These are phyloP conservation scores for Drosophila sucinea DNA, from an alignment of 1,140 invertebrate species.

Conservation along the genomic window DNA sequence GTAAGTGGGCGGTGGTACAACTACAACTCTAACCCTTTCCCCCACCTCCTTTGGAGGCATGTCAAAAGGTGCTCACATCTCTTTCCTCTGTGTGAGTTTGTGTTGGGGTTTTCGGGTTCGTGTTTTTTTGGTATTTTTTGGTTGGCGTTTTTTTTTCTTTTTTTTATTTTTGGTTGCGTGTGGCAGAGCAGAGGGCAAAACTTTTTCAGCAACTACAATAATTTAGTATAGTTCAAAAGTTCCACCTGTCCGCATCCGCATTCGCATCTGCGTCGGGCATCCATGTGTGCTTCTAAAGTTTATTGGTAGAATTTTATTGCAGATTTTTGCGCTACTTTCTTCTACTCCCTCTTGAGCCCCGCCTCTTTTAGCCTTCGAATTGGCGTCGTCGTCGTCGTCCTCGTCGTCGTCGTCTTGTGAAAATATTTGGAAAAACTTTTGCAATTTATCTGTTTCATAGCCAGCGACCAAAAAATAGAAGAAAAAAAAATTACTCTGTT, in stretches of 20 bases:
- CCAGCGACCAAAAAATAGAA: constrained; percentile 60
- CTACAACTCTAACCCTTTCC: not conserved
- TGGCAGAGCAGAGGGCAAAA: constrained; percentile 33
- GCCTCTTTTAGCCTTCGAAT: not conserved
- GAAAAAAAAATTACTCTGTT: constrained; percentile 27
- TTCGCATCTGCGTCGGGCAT: constrained; percentile 44
- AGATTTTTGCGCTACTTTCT: constrained; percentile 67
- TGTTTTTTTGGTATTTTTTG: constrained; percentile 18
- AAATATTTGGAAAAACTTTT: constrained; percentile 80
- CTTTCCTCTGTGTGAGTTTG: constrained; percentile 18
- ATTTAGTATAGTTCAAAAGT: constrained; percentile 81
- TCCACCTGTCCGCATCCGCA: constrained; percentile 67
- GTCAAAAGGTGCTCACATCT: constrained; percentile 61
- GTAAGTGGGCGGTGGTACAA: constrained; percentile 2
- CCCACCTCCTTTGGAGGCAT: constrained; percentile 25
- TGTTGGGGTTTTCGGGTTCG: not conserved
- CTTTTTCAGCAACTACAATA: constrained; percentile 77
- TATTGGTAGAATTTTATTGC: constrained; percentile 82
- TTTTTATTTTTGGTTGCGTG: constrained; percentile 16
- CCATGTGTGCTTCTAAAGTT: constrained; percentile 72
- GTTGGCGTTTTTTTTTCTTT: constrained; percentile 1
- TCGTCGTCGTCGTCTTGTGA: constrained; percentile 68
- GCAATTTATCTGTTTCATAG: constrained; percentile 81
- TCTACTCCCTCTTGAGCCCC: constrained; percentile 6
- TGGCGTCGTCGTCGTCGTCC: not conserved